Base-by-base conservation (phyloP, 2,888 invertebrate genomes). In the Mesorhabditis spiculigera region DNA sequence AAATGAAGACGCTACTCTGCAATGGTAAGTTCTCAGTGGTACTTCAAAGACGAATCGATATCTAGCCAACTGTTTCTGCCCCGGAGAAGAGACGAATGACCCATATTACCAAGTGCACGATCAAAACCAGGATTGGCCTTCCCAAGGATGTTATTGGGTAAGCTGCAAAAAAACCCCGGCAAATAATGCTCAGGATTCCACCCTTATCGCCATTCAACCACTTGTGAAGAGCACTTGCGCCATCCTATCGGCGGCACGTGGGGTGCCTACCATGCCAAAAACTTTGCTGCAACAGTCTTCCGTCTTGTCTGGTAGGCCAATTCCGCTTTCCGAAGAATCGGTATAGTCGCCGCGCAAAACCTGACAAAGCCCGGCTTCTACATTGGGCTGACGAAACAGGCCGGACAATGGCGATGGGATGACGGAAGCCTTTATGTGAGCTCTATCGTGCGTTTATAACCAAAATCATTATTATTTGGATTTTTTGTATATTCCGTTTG, bases 321-420 rank as follows among this genome's bases (percentile, higher is more conserved):
- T 28, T 28, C 28, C 28, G 28, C 3, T 1, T 3, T 28, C 28
- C 28, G 28, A 28, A 28, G 1, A 28, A 3, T 50, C 58, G n/a
- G 3, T 13, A 50, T 50, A 50, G 58, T 10, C 8, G 58, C 58
- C n/a, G 58, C 58, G 8, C 58, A 50, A 50, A 50, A 50, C n/a
- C 58, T 50, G n/a, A 50, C 58, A 50, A 50, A 50, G 58, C 58
- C 58, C n/a, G 58, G 10, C n/a, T 50, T 50, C 58, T 50, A 13
- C 3, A 1, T 50, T 50, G 58, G 58, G 8, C 58, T 50, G 8
- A 10, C 8, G n/a, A 10, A n/a, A 50, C 10, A 13, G n/a, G 58
- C 58, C 8, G n/a, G n/a, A 13, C 10, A 13, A 13, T 50, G 58
- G 58, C 1, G n/a, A 50, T 50, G 58, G 58, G 58, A 50, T 50